Base-by-base conservation (phyloP, 2,113 vertebrate species). In the Odocoileus virginianus region DNA sequence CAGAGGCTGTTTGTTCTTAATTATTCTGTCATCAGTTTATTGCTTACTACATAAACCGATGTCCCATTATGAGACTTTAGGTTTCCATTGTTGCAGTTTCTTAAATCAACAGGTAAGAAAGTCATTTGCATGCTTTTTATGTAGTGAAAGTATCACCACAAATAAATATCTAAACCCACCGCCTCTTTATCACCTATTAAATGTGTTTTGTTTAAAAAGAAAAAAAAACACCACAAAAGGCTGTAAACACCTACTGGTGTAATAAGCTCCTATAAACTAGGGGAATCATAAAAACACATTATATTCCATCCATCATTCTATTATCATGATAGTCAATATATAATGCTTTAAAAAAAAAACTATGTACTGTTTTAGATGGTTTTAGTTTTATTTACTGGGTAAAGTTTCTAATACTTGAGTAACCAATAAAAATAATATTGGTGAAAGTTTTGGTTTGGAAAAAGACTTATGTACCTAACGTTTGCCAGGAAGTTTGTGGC, bases 331-430 rank as follows among this genome's bases (percentile, higher is more conserved):
- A 36, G 79, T 82, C n/a, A 58, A 10, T 82, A 54, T 36, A 15
- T 67, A 88, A 79, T 74, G 64, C 36, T 81, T 86, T 50, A 1
- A 2, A 4, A 82, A 91, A 91, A 91, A 95, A 40, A 45, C 5
- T 55, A 5, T 57, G 7, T 88, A n/a, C 19, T 88, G 8, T 33
- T 84, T 91, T 82, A 64, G 85, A 74, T 14, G 6, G 12, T 79
- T 92, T 96, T 27, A 40, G 21, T 95, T 94, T 96, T 95, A 85
- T 58, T 85, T 95, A 91, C 67, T 91, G 57, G 28, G 43, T 94
- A 45, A 78, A 43, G 13, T 87, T 94, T 67, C 64, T 78, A 55
- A 3, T 89, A 91, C n/a, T 47, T 54, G 16, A 74, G 33, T 92
- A 93, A 36, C 43, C 23, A 92, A 33, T 54, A 61, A 90, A 81